These are phyloP conservation scores for Chascanopsetta lugubris DNA, from an alignment of 2,113 vertebrate genomes.

Conservation along the genomic window DNA sequence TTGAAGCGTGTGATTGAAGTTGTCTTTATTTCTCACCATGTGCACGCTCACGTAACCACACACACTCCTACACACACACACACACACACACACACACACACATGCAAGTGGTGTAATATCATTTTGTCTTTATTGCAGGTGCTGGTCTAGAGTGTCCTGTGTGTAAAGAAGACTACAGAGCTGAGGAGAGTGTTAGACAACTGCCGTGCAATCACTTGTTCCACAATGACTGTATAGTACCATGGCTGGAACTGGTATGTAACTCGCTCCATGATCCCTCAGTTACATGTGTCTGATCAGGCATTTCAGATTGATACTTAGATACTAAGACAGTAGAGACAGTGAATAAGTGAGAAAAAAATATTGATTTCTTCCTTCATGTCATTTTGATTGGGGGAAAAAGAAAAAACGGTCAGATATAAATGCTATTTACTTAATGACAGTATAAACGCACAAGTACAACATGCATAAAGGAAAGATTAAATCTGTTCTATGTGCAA, in stretches of 20 bases:
- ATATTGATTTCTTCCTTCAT: no score
- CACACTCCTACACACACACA: background rate
- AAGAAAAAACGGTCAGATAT: no score
- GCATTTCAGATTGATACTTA: background rate
- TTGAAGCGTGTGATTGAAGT: background rate
- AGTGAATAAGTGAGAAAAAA: background rate
- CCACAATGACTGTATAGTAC: conserved; percentile 96
- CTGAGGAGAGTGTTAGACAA: conserved; percentile 90
- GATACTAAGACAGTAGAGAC: background rate
- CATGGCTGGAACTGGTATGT: conserved; percentile 97
- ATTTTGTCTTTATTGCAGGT: conserved; percentile 78
- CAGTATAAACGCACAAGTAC: no score
- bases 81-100: background rate
- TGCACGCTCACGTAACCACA: background rate
- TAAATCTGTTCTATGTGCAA: no score
- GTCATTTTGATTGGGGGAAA: no score
- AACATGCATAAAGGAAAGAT: no score
- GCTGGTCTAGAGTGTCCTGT: conserved; percentile 95
- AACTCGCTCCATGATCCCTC: no score
- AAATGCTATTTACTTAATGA: no score
- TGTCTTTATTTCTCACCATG: no score
- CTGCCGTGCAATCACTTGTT: conserved; percentile 98
- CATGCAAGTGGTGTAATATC: conserved; percentile 1
- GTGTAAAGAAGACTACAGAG: conserved; percentile 96
- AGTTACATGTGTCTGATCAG: background rate